Base-by-base conservation (phyloP, 1,140 invertebrate genomes). In the Acyrthosiphon pisum region DNA sequence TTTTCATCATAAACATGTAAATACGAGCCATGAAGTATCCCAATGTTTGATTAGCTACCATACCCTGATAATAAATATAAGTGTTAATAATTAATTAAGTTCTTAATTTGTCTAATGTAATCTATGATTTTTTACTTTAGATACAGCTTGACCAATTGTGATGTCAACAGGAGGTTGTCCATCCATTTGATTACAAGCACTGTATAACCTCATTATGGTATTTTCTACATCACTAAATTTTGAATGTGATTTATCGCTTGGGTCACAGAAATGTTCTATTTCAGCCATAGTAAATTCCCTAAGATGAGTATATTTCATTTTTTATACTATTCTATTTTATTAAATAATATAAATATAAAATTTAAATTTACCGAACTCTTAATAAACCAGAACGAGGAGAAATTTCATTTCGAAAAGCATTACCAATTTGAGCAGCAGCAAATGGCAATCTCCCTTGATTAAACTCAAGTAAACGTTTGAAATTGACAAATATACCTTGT, bases 261-360 rank as follows among this genome's bases (percentile, higher is more conserved):
- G 98, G 95, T 99, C 99, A 95, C 99, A 99, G 95, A 99, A 99
- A 96, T 99, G 99, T 95, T 99, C 99, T 94, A 99, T 99, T 96
- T 99, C 99, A 88, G 99, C 99, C 99, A 99, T 99, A 0, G 99
- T 99, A 95, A 99, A 99, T 95, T 99, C 99, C 94, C 98, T 96
- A 76, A 37, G 94, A 94, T 94, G 20, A 90, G 44, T 68, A 0
- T 14, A 86, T 46, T 20, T 56, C 1, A 56, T 22, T 44, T 30
- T 84, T 14, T 46, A 50, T 35, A 35, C 30, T 30, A n/a, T 30
- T 9, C 9, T 56, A 26, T 37, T 53, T 35, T 2, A 26, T 23
- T 30, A n/a, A n/a, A n/a, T n/a, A n/a, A n/a, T n/a, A n/a, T 0
- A 37, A 89, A 26, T 37, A 53, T 9, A 68, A 68, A 22, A 44